Conservation (phyloP, 1,140 invertebrate species). For the Mercenaria mercenaria region DNA sequence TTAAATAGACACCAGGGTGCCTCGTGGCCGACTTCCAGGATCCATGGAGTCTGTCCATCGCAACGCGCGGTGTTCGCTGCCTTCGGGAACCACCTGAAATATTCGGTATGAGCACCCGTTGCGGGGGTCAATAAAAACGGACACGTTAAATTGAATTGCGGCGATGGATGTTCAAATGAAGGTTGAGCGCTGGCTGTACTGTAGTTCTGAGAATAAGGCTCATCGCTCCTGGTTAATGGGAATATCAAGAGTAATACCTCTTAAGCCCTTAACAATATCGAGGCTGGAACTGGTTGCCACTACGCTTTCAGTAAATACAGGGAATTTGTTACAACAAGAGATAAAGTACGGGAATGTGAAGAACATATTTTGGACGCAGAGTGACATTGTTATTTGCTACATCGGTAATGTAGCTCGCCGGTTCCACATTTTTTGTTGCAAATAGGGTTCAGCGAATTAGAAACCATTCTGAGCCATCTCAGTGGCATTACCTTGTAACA, state of each 20-base stretch:
- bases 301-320: slow-evolving; percentile 47
- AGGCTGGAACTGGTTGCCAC: slow-evolving; percentile 60
- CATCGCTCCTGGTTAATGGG: slow-evolving; percentile 66
- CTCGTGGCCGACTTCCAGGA: no score
- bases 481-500: slow-evolving; percentile 55
- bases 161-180: no score
- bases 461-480: slow-evolving; percentile 26
- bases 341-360: slow-evolving; percentile 12
- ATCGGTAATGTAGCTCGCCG: slow-evolving; percentile 54
- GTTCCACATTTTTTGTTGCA: slow-evolving; percentile 62
- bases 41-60: no score
- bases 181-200: no score
- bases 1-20: no score
- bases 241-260: slow-evolving; percentile 68
- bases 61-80: no score
- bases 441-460: slow-evolving; percentile 44
- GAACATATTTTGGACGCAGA: slow-evolving; percentile 57
- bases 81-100: no score
- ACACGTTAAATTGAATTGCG: no score
- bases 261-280: slow-evolving; percentile 54
- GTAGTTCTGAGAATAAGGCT: slow-evolving; percentile 6
- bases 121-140: no score
- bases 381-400: slow-evolving; percentile 56
- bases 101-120: no score
- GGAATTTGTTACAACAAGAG: slow-evolving; percentile 42